phyloP scores from a whole-genome alignment of 2,797 vertebrate species.

The Clarias platycephalus region DNA sequence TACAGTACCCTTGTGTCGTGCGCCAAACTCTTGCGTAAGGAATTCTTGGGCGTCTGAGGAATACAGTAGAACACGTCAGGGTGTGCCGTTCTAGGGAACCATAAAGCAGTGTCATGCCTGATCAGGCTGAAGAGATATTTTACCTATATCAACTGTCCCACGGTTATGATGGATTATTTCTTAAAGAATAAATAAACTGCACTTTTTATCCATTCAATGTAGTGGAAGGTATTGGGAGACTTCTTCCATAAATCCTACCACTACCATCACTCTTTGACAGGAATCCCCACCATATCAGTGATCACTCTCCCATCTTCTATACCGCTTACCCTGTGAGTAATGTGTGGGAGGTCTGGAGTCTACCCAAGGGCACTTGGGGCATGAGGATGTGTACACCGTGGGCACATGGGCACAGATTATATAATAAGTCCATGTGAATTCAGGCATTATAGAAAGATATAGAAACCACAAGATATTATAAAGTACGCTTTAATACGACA shows the following conservation, averaged over 20 bases:
- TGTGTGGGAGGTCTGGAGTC: too few species aligned
- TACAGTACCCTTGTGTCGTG: neutral
- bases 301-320: too few species aligned
- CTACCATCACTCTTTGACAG: neutral
- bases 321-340: too few species aligned
- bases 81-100: neutral
- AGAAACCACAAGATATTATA: neutral
- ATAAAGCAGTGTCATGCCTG: neutral
- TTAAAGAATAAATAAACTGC: neutral
- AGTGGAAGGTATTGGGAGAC: neutral
- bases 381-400: too few species aligned
- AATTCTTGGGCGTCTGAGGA: neutral
- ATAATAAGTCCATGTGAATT: neutral
- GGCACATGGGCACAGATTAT: neutral
- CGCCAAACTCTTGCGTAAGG: neutral
- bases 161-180: neutral
- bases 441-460: neutral
- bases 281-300: neutral
- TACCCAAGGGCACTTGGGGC: too few species aligned
- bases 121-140: neutral
- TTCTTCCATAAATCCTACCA: neutral
- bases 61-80: neutral
- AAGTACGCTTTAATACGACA: neutral
- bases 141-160: neutral
- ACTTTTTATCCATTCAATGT: neutral